Evolutionary conservation across 2,888 invertebrate genomes (phyloP).

Genomic region (Aphrophora alni): DNA sequence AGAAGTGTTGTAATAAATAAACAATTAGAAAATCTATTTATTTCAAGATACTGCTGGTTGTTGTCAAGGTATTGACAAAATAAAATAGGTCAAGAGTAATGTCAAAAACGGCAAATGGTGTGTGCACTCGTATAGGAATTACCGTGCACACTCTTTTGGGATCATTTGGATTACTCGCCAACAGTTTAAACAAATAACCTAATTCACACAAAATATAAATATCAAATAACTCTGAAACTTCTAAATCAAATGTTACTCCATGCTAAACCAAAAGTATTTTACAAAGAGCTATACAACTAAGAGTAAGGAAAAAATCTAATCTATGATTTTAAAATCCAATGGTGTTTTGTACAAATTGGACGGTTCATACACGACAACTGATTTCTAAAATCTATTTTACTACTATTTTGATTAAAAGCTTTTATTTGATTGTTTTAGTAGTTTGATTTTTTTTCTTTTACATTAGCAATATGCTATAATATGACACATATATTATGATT

Average conservation of each 20-base stretch:
- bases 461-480: neutral
- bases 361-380: neutral
- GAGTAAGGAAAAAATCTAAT: neutral
- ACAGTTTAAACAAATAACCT: too few relatives aligned
- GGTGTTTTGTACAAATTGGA: neutral
- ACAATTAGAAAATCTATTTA: too few relatives aligned
- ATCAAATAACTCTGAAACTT: too few relatives aligned
- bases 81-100: too few relatives aligned
- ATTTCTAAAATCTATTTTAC: neutral
- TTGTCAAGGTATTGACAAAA: too few relatives aligned
- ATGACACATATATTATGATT: neutral
- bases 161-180: too few relatives aligned
- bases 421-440: neutral
- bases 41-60: too few relatives aligned
- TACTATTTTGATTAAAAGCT: neutral
- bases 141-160: too few relatives aligned
- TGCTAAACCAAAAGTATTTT: neutral
- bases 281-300: neutral
- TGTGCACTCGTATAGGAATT: too few relatives aligned
- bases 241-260: neutral
- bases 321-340: neutral
- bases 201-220: too few relatives aligned
- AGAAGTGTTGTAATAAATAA: too few relatives aligned
- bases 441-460: neutral
- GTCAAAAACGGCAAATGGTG: too few relatives aligned